phyloP scores from a whole-genome alignment of 35 echinoderm and acorn worm species.

The Stichopus chloronotus region DNA sequence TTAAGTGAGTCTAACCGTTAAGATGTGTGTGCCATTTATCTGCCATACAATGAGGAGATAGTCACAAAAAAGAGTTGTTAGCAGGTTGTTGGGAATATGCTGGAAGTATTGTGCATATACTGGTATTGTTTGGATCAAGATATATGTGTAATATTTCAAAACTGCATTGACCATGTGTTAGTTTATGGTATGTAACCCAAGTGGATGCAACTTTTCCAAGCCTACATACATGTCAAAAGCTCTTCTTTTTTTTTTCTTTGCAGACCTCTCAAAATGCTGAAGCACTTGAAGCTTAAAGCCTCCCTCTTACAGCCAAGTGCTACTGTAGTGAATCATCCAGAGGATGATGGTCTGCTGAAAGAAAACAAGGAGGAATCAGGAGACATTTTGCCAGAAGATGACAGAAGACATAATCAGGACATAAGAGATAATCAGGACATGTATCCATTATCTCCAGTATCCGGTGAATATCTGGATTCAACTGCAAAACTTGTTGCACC shows the following conservation, averaged over 20 bases:
- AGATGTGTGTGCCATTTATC: too few relatives aligned
- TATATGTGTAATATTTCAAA: too few relatives aligned
- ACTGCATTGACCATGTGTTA: too few relatives aligned
- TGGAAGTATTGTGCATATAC: too few relatives aligned
- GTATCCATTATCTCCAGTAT: background rate
- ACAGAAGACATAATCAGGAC: background rate
- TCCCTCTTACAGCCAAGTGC: background rate
- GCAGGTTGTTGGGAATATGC: too few relatives aligned
- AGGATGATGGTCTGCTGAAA: background rate
- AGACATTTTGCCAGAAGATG: background rate
- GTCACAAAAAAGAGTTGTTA: too few relatives aligned
- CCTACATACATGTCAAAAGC: too few relatives aligned
- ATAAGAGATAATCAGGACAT: background rate
- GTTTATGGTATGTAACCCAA: too few relatives aligned
- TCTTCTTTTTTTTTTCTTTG: background rate
- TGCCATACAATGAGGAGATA: too few relatives aligned
- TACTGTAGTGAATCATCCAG: background rate
- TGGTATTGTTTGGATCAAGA: too few relatives aligned
- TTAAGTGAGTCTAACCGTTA: too few relatives aligned
- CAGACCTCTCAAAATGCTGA: slow-evolving; percentile 9
- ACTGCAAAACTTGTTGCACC: background rate
- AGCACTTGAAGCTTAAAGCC: slow-evolving; percentile 36
- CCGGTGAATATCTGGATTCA: background rate
- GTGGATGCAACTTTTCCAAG: too few relatives aligned
- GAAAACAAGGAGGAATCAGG: background rate